Conservation (phyloP, 2,888 invertebrate species). For the Cantharis rufa region DNA sequence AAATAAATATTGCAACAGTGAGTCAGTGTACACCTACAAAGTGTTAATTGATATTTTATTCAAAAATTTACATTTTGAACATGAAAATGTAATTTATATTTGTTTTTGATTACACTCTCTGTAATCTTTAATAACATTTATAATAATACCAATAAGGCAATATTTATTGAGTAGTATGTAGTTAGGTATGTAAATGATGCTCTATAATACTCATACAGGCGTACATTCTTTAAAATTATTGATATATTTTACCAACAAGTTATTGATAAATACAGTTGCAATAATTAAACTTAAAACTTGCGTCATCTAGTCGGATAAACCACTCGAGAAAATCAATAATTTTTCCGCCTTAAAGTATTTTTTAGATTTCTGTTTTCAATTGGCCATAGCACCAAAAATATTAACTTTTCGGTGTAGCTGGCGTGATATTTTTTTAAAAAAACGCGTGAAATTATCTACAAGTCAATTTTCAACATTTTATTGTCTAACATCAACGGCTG, state of each 20-base stretch:
- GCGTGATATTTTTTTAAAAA: too few relatives aligned
- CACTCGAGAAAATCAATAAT: too few relatives aligned
- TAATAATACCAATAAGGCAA: background rate
- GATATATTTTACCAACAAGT: background rate
- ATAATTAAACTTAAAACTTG: too few relatives aligned
- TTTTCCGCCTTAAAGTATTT: too few relatives aligned
- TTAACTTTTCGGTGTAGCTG: too few relatives aligned
- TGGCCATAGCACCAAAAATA: too few relatives aligned
- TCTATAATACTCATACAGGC: background rate
- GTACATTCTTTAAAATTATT: background rate
- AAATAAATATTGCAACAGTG: background rate
- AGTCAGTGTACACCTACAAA: constrained; percentile 2
- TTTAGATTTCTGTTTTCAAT: too few relatives aligned
- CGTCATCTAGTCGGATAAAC: too few relatives aligned
- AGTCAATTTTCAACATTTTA: too few relatives aligned
- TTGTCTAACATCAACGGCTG: too few relatives aligned
- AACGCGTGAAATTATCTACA: too few relatives aligned
- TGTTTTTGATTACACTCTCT: background rate
- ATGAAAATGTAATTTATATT: background rate
- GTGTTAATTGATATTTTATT: background rate
- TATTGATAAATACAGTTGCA: too few relatives aligned
- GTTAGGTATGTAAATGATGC: background rate
- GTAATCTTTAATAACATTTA: background rate
- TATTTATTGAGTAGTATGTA: background rate
- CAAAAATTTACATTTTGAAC: constrained; percentile 1